phyloP scores from a whole-genome alignment of 2,888 invertebrate species.

The Drosophila macrospina region DNA sequence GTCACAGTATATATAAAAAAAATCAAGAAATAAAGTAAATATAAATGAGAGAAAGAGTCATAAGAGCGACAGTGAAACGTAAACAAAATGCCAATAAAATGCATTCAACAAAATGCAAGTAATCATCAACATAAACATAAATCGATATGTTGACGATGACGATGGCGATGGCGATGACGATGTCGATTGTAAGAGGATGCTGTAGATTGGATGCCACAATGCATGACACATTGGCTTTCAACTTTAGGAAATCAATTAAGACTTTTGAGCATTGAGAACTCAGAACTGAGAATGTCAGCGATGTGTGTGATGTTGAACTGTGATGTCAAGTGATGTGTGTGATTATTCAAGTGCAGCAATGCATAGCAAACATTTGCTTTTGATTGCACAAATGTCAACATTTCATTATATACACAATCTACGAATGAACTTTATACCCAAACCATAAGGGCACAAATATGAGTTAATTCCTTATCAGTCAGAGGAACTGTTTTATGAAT shows the following conservation, averaged over 20 bases:
- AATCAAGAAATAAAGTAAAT: conserved; percentile 33
- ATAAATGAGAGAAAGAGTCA: conserved; percentile 39
- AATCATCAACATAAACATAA: conserved; percentile 43
- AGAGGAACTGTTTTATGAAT: not conserved
- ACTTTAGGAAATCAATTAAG: conserved; percentile 25
- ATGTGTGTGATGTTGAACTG: conserved; percentile 20
- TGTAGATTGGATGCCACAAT: no score
- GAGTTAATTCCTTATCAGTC: conserved; percentile 5
- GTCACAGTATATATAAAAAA: conserved; percentile 21
- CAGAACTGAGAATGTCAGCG: conserved; percentile 15
- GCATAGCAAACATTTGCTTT: conserved; percentile 3
- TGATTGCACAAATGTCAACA: not conserved
- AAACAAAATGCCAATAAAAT: conserved; percentile 69
- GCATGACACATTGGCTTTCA: conserved; percentile 23
- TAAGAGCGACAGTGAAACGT: conserved; percentile 59
- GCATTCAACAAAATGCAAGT: conserved; percentile 61
- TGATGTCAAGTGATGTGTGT: conserved; percentile 25
- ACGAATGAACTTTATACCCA: not conserved
- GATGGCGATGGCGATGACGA: not conserved
- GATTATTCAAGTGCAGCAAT: conserved; percentile 34
- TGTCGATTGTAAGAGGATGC: not conserved
- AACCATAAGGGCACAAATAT: not conserved
- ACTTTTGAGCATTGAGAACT: no score
- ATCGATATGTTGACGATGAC: conserved; percentile 10
- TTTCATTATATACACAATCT: conserved; percentile 3